Evolutionary conservation across 2,888 invertebrate species (phyloP).

Genomic region (Lycocerus yunnanus): DNA sequence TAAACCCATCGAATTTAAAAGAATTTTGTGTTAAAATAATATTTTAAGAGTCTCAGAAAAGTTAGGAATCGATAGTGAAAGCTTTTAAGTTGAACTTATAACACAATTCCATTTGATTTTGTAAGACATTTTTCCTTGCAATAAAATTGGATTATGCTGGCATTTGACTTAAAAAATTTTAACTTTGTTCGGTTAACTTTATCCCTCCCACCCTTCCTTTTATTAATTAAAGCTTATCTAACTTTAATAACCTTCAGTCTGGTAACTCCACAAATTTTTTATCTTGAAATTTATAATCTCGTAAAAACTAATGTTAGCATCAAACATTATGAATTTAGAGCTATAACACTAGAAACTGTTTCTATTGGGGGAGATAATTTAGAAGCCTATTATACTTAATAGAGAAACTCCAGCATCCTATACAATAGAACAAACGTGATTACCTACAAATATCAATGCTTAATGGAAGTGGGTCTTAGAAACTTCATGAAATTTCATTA

Average conservation of each 20-base stretch:
- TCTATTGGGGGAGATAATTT: conserved; percentile 3
- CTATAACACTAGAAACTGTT: background rate
- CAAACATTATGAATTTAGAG: background rate
- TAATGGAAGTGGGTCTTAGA: conserved; percentile 6
- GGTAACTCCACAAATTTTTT: background rate
- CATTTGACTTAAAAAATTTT: background rate
- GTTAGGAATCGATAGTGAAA: background rate
- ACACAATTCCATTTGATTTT: background rate
- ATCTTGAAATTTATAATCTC: background rate
- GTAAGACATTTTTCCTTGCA: background rate
- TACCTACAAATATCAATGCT: conserved; percentile 5
- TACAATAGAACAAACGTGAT: conserved; percentile 6
- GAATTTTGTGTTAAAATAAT: background rate
- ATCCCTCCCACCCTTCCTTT: background rate
- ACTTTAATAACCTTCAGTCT: background rate
- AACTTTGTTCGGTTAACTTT: background rate
- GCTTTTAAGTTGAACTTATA: background rate
- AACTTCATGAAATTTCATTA: conserved; percentile 10
- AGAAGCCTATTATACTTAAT: conserved; percentile 12
- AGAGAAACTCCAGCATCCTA: background rate
- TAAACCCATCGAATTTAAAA: background rate
- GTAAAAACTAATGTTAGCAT: background rate
- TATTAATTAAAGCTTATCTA: background rate
- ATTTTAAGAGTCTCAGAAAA: background rate
- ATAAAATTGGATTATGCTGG: background rate